These are phyloP conservation scores for Masticophis lateralis DNA, from an alignment of 2,797 vertebrate genomes.

Conservation along the genomic window DNA sequence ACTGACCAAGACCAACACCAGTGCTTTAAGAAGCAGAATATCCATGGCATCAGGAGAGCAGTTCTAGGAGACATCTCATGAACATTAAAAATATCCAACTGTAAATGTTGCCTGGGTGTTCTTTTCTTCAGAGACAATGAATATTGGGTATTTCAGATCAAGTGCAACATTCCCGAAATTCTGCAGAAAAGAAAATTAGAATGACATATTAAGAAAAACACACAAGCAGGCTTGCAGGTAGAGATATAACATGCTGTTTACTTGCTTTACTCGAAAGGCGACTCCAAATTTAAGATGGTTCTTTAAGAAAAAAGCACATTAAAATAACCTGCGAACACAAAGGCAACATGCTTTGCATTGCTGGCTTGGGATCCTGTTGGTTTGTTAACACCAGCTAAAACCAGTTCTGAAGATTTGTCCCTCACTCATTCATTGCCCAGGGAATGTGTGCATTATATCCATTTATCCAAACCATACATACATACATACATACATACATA, in stretches of 20 bases:
- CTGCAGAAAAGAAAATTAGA: neutral
- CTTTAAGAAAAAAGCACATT: neutral
- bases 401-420: neutral
- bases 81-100: neutral
- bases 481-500: neutral
- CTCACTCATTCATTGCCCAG: neutral
- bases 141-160: neutral
- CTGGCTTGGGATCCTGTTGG: neutral
- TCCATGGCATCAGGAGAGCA: constrained; percentile 37
- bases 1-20: constrained; percentile 33
- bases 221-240: neutral
- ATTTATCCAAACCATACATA: neutral
- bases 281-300: neutral
- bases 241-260: neutral
- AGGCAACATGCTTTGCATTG: neutral
- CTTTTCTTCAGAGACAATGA: neutral
- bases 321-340: neutral
- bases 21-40: neutral
- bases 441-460: neutral
- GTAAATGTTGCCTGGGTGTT: neutral
- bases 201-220: neutral
- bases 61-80: neutral
- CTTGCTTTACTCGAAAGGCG: neutral
- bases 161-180: neutral
- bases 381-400: neutral